A percentile compares a stretch with the other conserved stretches of the same genome.
phyloP scores from a whole-genome alignment of 2,888 invertebrate species.

The Chaetogeoica ovagalla region DNA sequence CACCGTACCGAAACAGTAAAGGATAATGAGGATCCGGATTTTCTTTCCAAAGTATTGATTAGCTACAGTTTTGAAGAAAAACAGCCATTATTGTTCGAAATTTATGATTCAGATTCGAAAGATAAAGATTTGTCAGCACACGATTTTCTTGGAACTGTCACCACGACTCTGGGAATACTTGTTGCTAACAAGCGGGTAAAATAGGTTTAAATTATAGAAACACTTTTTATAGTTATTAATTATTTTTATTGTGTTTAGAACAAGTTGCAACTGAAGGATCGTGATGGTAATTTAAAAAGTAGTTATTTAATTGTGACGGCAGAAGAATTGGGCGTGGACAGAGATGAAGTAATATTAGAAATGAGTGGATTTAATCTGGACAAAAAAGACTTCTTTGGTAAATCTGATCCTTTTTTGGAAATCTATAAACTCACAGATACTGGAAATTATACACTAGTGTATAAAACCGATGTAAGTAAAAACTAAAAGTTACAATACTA shows the following conservation, averaged over 20 bases:
- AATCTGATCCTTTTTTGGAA: constrained; percentile 59
- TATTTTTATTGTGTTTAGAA: constrained; percentile 54
- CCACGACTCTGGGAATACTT: constrained; percentile 63
- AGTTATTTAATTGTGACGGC: constrained; percentile 57
- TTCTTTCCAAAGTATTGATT: constrained; percentile 63
- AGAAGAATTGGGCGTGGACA: constrained; percentile 59
- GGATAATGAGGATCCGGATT: constrained; percentile 62
- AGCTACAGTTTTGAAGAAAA: constrained; percentile 66
- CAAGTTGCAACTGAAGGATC: constrained; percentile 56
- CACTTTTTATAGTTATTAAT: background rate
- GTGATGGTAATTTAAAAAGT: constrained; percentile 51
- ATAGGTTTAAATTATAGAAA: background rate
- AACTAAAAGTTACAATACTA: background rate
- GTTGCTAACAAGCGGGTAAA: constrained; percentile 56
- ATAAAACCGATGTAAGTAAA: constrained; percentile 63
- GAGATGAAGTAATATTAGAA: constrained; percentile 59
- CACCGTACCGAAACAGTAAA: constrained; percentile 61
- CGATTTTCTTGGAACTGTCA: constrained; percentile 63
- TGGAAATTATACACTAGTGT: constrained; percentile 61
- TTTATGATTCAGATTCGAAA: constrained; percentile 60
- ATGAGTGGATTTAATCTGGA: constrained; percentile 59
- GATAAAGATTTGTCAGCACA: constrained; percentile 58
- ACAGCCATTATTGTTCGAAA: constrained; percentile 63
- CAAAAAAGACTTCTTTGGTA: constrained; percentile 60
- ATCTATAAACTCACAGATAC: constrained; percentile 61